These are phyloP conservation scores for Diabrotica balteata DNA, from an alignment of 2,888 invertebrate genomes.

Conservation along the genomic window DNA sequence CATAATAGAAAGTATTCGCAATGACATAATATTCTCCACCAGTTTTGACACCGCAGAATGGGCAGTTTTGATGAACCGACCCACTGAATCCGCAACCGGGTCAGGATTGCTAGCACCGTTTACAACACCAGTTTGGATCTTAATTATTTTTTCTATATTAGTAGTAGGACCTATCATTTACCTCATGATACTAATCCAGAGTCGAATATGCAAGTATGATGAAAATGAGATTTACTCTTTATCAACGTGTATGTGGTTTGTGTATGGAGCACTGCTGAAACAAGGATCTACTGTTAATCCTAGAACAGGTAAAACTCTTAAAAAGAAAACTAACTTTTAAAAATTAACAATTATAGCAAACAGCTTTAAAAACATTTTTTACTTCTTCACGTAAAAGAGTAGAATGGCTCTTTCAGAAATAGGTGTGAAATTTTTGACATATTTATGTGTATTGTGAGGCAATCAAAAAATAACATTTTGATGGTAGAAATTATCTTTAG, in stretches of 20 bases:
- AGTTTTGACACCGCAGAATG: slow-evolving; percentile 78
- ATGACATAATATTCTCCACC: slow-evolving; percentile 67
- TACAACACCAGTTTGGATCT: slow-evolving; percentile 66
- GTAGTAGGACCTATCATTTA: slow-evolving; percentile 82
- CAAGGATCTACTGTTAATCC: slow-evolving; percentile 86
- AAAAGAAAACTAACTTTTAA: no score
- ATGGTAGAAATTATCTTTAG: no score
- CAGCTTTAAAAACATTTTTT: no score
- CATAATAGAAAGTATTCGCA: slow-evolving; percentile 63
- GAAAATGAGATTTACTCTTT: slow-evolving; percentile 68
- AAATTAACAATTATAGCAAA: no score
- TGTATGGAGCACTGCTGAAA: slow-evolving; percentile 86
- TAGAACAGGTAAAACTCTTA: slow-evolving; percentile 69
- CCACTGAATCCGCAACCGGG: slow-evolving; percentile 81
- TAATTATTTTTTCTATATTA: slow-evolving; percentile 75
- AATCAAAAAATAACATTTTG: no score
- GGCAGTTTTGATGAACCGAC: slow-evolving; percentile 82
- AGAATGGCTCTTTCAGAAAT: no score
- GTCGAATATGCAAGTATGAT: slow-evolving; percentile 68
- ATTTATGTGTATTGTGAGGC: no score
- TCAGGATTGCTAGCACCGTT: slow-evolving; percentile 86
- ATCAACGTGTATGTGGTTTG: slow-evolving; percentile 83
- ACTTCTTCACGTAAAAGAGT: no score
- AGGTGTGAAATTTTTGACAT: no score
- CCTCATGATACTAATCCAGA: slow-evolving; percentile 70